Evolutionary conservation across 2,797 vertebrate species (phyloP).

Genomic region (Carapus acus): DNA sequence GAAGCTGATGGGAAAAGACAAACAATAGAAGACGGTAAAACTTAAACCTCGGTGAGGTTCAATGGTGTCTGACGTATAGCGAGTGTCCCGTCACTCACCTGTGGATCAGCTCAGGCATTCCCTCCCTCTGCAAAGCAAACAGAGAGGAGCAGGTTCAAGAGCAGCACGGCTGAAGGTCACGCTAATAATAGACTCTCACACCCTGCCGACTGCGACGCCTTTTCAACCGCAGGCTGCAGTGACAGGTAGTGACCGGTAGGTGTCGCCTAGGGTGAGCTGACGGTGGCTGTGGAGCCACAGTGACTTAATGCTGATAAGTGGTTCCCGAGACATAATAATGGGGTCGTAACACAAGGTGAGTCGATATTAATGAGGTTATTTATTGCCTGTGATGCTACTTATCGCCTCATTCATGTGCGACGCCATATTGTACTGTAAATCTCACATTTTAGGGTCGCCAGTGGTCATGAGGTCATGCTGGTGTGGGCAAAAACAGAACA

Average conservation of each 20-base stretch:
- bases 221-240: conserved; percentile 16
- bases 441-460: too few species aligned
- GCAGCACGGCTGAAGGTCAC: conserved; percentile 44
- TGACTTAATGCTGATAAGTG: conserved; percentile 20
- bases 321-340: too few species aligned
- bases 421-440: too few species aligned
- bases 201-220: conserved; percentile 9
- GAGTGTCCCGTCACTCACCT: conserved; percentile 40
- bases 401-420: too few species aligned
- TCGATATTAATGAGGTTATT: too few species aligned
- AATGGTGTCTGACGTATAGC: too few species aligned
- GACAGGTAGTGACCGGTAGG: conserved; percentile 44
- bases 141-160: conserved; percentile 24
- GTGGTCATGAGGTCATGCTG: too few species aligned
- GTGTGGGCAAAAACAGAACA: too few species aligned
- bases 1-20: conserved; percentile 37
- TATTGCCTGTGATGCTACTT: too few species aligned
- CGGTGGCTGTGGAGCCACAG: not conserved
- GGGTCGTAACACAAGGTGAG: too few species aligned
- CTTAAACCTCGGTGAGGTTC: too few species aligned
- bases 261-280: conserved; percentile 37
- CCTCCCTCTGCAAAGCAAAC: conserved; percentile 59
- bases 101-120: conserved; percentile 59
- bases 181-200: conserved; percentile 47
- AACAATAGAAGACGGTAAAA: not conserved